A percentile compares a stretch with the other conserved stretches of the same genome.
phyloP scores from a whole-genome alignment of 2,888 invertebrate species.

The Galerucella nymphaeae region DNA sequence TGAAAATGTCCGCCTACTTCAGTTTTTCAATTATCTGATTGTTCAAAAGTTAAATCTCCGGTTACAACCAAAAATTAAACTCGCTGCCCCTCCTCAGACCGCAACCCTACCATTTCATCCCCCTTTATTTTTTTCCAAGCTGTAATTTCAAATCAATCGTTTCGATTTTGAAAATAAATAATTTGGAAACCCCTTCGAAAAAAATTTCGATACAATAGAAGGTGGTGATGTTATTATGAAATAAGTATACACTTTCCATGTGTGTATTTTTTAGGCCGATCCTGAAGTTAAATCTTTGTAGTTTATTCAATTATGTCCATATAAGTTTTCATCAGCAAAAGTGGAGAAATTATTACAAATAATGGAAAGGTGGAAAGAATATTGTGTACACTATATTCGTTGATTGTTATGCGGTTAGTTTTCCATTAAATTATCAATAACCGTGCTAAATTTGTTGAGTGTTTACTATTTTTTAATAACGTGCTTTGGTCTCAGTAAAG shows the following conservation, averaged over 20 bases:
- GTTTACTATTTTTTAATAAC: constrained; percentile 8
- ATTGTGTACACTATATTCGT: too few relatives aligned
- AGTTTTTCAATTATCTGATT: too few relatives aligned
- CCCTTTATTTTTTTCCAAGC: constrained; percentile 18
- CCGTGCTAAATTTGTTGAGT: neutral
- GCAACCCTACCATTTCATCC: constrained; percentile 26
- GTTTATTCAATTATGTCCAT: too few relatives aligned
- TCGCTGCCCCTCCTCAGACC: constrained; percentile 14
- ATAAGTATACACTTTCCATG: neutral
- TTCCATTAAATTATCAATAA: too few relatives aligned
- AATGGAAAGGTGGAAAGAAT: too few relatives aligned
- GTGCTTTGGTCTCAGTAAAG: neutral
- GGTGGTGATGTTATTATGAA: neutral
- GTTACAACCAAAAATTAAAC: neutral
- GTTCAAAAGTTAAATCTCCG: neutral
- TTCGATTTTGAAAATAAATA: constrained; percentile 28
- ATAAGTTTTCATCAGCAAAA: too few relatives aligned
- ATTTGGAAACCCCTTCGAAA: constrained; percentile 25
- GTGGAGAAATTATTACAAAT: too few relatives aligned
- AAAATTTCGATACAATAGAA: neutral
- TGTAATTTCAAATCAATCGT: constrained; percentile 34
- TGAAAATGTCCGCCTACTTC: too few relatives aligned
- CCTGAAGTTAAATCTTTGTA: neutral
- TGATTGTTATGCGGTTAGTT: too few relatives aligned
- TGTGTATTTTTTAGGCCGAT: neutral